Percentiles rank a stretch among this genome's conserved stretches.
phyloP scores from a whole-genome alignment of 1,140 invertebrate genomes.

The Zaprionus davidi region DNA sequence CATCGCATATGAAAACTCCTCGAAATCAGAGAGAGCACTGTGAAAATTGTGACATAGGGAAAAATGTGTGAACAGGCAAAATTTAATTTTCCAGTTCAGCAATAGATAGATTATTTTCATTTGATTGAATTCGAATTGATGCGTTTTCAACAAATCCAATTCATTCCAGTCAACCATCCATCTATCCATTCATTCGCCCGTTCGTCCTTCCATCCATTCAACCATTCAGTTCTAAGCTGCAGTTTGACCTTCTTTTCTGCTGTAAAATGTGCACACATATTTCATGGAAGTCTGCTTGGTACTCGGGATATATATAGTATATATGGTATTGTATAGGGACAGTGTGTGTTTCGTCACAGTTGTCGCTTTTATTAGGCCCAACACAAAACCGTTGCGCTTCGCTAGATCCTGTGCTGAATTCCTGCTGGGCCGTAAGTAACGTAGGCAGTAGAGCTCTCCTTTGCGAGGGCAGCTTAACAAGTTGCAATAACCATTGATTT shows the following conservation, averaged over 20 bases:
- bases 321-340: background rate
- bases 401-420: conserved; percentile 42
- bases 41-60: background rate
- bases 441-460: conserved; percentile 1
- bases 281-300: conserved; percentile 2
- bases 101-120: conserved; percentile 50
- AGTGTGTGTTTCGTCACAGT: conserved; percentile 38
- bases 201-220: conserved; percentile 9
- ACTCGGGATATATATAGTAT: conserved; percentile 10
- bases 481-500: background rate
- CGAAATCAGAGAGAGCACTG: conserved; percentile 8
- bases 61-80: conserved; percentile 18
- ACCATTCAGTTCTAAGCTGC: conserved; percentile 32
- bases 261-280: conserved; percentile 20
- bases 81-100: conserved; percentile 41
- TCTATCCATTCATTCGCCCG: background rate
- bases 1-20: conserved; percentile 22
- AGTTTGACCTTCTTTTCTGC: conserved; percentile 59
- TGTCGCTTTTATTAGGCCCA: conserved; percentile 60
- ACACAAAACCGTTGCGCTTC: conserved; percentile 58
- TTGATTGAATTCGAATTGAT: conserved; percentile 64
- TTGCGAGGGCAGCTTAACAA: conserved; percentile 11
- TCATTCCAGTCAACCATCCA: conserved; percentile 26
- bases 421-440: conserved; percentile 33
- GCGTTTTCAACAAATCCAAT: conserved; percentile 36